Percentiles rank a stretch among this genome's conserved stretches.
These are phyloP conservation scores for Sciurus carolinensis DNA, from an alignment of 2,797 vertebrate species.

Conservation along the genomic window DNA sequence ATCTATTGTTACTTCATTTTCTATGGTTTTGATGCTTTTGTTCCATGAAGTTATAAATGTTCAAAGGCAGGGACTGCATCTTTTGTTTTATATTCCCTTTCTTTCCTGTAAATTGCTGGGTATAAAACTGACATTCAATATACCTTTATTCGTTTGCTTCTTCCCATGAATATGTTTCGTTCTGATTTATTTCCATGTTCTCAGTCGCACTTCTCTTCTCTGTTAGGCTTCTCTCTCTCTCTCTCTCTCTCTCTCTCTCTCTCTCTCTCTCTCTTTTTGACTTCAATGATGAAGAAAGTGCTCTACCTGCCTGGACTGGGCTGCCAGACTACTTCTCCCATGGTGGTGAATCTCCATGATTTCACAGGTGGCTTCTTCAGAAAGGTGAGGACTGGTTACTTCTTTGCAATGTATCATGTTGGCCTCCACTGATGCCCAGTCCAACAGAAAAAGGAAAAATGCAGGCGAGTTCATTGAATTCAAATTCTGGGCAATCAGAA, in stretches of 20 bases:
- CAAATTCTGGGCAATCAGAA: constrained; percentile 46
- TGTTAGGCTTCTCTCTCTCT: background rate
- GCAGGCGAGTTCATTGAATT: background rate
- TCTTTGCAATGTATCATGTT: background rate
- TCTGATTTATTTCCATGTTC: background rate
- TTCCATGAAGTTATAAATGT: constrained; percentile 10
- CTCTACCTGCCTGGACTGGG: background rate
- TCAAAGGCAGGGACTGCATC: background rate
- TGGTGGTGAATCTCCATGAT: background rate
- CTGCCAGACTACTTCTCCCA: background rate
- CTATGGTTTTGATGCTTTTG: constrained; percentile 39
- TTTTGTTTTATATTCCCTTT: background rate
- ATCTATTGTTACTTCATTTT: constrained; percentile 56
- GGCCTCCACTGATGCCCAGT: background rate
- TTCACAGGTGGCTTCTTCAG: background rate
- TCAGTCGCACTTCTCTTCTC: background rate
- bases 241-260: background rate
- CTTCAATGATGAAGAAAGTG: background rate
- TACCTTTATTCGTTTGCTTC: constrained; percentile 7
- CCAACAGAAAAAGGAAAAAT: background rate
- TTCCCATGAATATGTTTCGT: background rate
- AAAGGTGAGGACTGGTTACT: background rate
- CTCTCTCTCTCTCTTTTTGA: background rate
- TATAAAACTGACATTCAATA: background rate
- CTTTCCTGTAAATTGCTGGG: background rate